These are phyloP conservation scores for Hyppa rectilinea DNA, from an alignment of 2,888 invertebrate species.

Conservation along the genomic window DNA sequence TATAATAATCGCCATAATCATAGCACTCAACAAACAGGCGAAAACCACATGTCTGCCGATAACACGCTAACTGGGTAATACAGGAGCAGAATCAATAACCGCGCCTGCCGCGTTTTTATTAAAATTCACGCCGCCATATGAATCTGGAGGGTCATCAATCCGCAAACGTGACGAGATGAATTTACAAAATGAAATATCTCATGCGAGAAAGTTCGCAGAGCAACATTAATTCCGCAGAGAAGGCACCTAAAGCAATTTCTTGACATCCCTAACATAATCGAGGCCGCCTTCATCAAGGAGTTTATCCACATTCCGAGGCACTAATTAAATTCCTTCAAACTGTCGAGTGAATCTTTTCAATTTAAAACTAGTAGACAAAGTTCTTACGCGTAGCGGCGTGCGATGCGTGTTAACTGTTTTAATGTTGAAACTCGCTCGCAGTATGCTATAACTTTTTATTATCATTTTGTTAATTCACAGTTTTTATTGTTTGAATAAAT, in stretches of 20 bases:
- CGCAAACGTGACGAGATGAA: constrained; percentile 62
- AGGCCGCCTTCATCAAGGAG: constrained; percentile 74
- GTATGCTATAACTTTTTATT: constrained; percentile 43
- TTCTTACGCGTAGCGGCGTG: constrained; percentile 44
- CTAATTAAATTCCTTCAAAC: constrained; percentile 85
- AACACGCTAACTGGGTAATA: constrained; percentile 25
- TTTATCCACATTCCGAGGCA: constrained; percentile 81
- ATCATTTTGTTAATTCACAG: constrained; percentile 39
- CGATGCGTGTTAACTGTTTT: constrained; percentile 52
- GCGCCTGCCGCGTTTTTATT: constrained; percentile 55
- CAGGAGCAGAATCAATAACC: constrained; percentile 50
- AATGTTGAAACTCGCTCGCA: constrained; percentile 34
- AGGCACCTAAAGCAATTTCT: constrained; percentile 70
- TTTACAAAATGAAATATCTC: constrained; percentile 69
- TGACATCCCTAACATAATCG: constrained; percentile 72
- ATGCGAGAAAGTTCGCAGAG: constrained; percentile 62
- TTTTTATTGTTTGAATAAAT: constrained; percentile 46
- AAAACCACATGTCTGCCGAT: constrained; percentile 14
- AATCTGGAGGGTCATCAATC: constrained; percentile 63
- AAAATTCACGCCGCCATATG: constrained; percentile 59
- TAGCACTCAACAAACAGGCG: background rate
- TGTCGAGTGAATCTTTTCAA: constrained; percentile 75
- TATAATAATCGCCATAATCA: background rate
- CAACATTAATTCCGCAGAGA: constrained; percentile 64
- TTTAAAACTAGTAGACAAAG: constrained; percentile 67